A percentile compares a stretch with the other conserved stretches of the same genome.
Evolutionary conservation across 2,797 vertebrate species (phyloP).

Genomic region (Mormyrus proboscirostris): DNA sequence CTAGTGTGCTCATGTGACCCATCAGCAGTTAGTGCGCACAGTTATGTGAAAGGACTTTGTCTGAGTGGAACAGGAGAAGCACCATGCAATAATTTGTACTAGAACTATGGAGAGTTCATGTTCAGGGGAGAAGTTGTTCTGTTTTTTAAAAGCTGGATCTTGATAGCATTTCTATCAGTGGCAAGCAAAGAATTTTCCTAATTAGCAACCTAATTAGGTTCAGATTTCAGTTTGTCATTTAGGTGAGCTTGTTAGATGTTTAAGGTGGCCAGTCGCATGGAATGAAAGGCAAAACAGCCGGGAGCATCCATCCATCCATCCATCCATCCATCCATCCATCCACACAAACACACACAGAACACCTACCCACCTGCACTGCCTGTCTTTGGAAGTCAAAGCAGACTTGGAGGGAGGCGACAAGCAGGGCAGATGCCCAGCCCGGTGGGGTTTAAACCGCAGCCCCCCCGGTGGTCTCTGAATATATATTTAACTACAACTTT

Average conservation of each 20-base stretch:
- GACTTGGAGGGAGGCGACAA: neutral
- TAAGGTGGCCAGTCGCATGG: neutral
- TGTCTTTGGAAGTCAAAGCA: neutral
- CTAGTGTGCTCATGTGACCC: neutral
- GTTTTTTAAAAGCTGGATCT: neutral
- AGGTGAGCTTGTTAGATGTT: neutral
- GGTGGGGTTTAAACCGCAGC: neutral
- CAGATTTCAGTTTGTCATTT: neutral
- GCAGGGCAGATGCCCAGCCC: neutral
- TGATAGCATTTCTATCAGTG: neutral
- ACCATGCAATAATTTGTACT: neutral
- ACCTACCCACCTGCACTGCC: neutral
- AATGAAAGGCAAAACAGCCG: neutral
- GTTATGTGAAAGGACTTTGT: neutral
- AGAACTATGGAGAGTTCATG: neutral
- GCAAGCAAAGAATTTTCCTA: neutral
- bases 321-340: neutral
- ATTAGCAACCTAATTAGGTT: neutral
- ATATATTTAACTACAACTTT: neutral
- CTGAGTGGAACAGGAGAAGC: neutral
- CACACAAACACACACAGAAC: neutral
- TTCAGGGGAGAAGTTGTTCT: neutral
- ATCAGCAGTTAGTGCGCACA: neutral
- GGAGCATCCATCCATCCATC: neutral
- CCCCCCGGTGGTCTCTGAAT: neutral